Evolutionary conservation across 2,113 vertebrate species (phyloP), one percentile per base, ranked within the genome.

Genomic region (Gopherus flavomarginatus): DNA sequence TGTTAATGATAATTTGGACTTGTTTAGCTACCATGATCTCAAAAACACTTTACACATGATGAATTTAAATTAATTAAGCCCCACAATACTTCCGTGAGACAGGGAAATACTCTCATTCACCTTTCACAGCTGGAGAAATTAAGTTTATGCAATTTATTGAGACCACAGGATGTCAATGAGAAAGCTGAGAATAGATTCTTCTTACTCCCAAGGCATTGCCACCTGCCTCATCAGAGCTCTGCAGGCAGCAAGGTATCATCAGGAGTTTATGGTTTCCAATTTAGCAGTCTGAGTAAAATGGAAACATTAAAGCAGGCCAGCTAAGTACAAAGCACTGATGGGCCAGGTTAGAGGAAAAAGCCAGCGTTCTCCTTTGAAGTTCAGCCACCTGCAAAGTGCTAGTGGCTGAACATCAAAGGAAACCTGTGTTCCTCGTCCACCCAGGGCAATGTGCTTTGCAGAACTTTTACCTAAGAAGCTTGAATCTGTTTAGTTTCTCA

Each of bases 361-460:
- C 92, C 90, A 92, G 91, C 85, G 6, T 83, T 96, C 90, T 88
- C 90, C 93, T 98, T 97, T 98, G 97, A 98, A 96, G 97, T 95
- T 87, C 90, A 88, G 92, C 93, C 97, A 96, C 95, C 94, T 96
- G 96, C 85, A 92, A 94, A 96, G 81, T 88, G 78, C 92, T 92
- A 87, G 91, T 88, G 87, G 94, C 92, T 80, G 86, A 86, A 97
- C 94, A 96, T 97, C 97, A 98, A 97, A 97, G 95, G 88, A 94
- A 96, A 96, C 90, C 83, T 91, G 38, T 14, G 86, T 93, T 92
- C 92, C 87, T 96, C 96, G 95, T 97, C 87, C 96, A 94, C 89
- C 69, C 96, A 95, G 75, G 87, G 93, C 90, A 96, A 96, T 93
- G 84, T 62, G 81, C 59, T 96, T 95, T 90, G 88, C 81, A 95